These are phyloP conservation scores for Drosophila monieri DNA, from an alignment of 2,888 invertebrate species.

Conservation along the genomic window DNA sequence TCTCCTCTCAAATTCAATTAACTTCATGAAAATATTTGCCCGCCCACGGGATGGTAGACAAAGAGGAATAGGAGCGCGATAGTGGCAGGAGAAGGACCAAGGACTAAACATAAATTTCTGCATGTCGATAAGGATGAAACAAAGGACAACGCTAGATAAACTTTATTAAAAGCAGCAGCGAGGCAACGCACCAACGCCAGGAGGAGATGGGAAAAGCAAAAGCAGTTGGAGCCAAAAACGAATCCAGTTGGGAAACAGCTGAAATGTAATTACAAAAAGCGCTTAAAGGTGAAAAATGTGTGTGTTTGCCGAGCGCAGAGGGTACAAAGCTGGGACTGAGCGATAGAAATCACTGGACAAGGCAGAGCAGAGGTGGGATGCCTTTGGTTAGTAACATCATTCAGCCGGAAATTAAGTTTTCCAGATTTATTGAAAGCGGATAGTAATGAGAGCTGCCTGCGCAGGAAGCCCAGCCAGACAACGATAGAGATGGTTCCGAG, in stretches of 20 bases:
- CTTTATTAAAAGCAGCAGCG: slow-evolving; percentile 70
- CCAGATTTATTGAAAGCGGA: slow-evolving; percentile 83
- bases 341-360: slow-evolving; percentile 9
- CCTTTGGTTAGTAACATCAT: slow-evolving; percentile 62
- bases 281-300: slow-evolving; percentile 73
- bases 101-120: slow-evolving; percentile 70
- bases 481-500: slow-evolving; percentile 31
- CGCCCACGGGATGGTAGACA: slow-evolving; percentile 54
- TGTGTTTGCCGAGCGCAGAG: slow-evolving; percentile 25
- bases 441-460: slow-evolving; percentile 71
- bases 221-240: slow-evolving; percentile 46
- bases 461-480: slow-evolving; percentile 14
- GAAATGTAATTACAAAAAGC: slow-evolving; percentile 77
- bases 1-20: slow-evolving; percentile 77
- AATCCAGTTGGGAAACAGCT: slow-evolving; percentile 53
- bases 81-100: slow-evolving; percentile 15
- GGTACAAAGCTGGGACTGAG: not conserved
- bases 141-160: slow-evolving; percentile 77
- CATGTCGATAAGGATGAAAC: slow-evolving; percentile 74
- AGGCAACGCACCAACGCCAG: slow-evolving; percentile 12
- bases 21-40: slow-evolving; percentile 76
- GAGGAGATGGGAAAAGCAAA: slow-evolving; percentile 20
- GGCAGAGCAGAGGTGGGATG: slow-evolving; percentile 6
- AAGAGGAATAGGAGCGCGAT: slow-evolving; percentile 15
- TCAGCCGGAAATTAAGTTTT: slow-evolving; percentile 83